Evolutionary conservation across 2,113 vertebrate genomes (phyloP), one percentile per base, ranked within the genome.

Genomic region (Ptilonorhynchus violaceus): DNA sequence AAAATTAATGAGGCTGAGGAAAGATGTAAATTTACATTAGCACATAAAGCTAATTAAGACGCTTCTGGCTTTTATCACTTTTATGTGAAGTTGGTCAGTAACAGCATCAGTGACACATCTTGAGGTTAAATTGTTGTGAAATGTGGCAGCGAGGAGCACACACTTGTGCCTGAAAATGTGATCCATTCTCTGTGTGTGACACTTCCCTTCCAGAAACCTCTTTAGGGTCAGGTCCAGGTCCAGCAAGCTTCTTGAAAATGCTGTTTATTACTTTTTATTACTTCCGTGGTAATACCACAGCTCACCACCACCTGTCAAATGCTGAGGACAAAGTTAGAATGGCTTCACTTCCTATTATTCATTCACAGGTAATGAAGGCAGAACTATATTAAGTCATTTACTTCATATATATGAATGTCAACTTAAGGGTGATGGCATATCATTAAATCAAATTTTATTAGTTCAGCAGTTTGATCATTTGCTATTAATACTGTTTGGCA

Each of bases 371-470:
- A 92, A 72, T 74, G 84, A 75, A 76, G 62, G 53, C 62, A 87
- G 62, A 89, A 56, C 66, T 81, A 39, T 53, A 58, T 74, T 28
- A 85, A 83, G 82, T 68, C 24, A n/a, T 70, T 96, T 82, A 64
- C 39, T 89, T 79, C 75, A 23, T 67, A 31, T 20, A 46, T 44
- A 18, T 4, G 14, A 75, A 90, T 83, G 73, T 74, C 85, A 88
- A 7, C 91, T 83, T 70, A 85, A 92, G 53, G 55, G 60, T 79
- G 78, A 82, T 37, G 49, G 72, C 41, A 21, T 84, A 84, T 81
- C 78, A 64, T 90, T 85, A 90, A 73, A 95, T 89, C 66, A 82
- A 49, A 78, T 72, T 80, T 75, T 84, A 24, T 81, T 91, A 83
- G 79, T 80, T 60, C 67, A 67, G 79, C 67, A 52, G 56, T 92